Conservation (phyloP, 2,888 invertebrate genomes). For the Epiblema foenella region DNA sequence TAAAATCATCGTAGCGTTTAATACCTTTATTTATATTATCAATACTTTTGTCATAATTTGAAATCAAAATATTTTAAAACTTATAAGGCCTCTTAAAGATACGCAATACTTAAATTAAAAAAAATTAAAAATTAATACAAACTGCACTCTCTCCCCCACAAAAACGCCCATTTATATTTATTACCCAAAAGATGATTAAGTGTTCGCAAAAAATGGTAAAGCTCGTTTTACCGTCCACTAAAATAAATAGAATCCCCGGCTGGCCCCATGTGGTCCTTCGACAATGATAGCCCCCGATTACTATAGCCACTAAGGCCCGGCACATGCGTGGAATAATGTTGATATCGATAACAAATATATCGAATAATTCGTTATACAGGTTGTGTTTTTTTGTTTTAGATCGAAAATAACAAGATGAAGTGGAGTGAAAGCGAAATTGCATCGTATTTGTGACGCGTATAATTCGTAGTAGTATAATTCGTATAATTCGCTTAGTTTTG, state of each 20-base stretch:
- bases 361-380: constrained; percentile 34
- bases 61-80: no score
- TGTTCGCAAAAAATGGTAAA: constrained; percentile 11
- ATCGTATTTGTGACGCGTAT: no score
- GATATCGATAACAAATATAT: constrained; percentile 59
- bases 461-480: no score
- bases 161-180: constrained; percentile 22
- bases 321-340: constrained; percentile 35
- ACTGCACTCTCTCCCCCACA: background rate
- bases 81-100: no score
- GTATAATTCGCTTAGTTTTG: no score
- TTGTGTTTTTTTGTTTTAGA: constrained; percentile 28
- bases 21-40: no score
- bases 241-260: constrained; percentile 20
- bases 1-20: no score
- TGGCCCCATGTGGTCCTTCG: constrained; percentile 56
- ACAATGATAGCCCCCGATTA: constrained; percentile 62
- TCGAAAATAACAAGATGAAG: no score
- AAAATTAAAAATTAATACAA: background rate
- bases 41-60: no score
- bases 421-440: no score
- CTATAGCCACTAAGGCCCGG: constrained; percentile 59
- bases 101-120: background rate
- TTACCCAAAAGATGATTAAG: constrained; percentile 21
- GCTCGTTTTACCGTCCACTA: constrained; percentile 15